Conservation (phyloP, 2,797 vertebrate species). For the Molothrus ater region DNA sequence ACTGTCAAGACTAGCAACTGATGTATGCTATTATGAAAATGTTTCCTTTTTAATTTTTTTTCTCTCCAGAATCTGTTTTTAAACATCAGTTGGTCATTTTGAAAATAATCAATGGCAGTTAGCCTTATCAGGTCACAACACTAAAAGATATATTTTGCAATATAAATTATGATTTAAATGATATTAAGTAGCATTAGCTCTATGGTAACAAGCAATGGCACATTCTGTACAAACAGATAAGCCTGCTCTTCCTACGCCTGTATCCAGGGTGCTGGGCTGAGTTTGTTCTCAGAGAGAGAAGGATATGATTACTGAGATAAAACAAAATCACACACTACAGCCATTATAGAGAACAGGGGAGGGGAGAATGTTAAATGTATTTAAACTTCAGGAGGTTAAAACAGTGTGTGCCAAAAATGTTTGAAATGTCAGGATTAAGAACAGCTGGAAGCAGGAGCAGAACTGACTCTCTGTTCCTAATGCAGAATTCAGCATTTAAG, state of each 20-base stretch:
- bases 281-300: conserved; percentile 29
- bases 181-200: conserved; percentile 33
- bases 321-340: conserved; percentile 20
- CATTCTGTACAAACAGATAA: conserved; percentile 55
- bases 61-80: neutral
- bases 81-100: neutral
- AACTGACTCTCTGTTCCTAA: neutral
- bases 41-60: neutral
- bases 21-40: conserved; percentile 11
- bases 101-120: conserved; percentile 31
- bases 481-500: neutral
- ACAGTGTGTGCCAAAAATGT: neutral
- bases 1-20: conserved; percentile 8
- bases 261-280: conserved; percentile 37
- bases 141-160: conserved; percentile 27
- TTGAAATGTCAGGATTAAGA: conserved; percentile 54
- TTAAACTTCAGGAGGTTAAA: conserved; percentile 38
- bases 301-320: conserved; percentile 49
- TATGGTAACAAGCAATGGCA: conserved; percentile 42
- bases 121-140: conserved; percentile 36
- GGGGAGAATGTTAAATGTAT: neutral
- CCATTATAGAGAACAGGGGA: neutral
- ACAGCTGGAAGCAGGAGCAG: conserved; percentile 14
- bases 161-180: conserved; percentile 59
- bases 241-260: conserved; percentile 18